Conservation (phyloP, 2,888 invertebrate genomes). For the Epsilonema sp. region DNA sequence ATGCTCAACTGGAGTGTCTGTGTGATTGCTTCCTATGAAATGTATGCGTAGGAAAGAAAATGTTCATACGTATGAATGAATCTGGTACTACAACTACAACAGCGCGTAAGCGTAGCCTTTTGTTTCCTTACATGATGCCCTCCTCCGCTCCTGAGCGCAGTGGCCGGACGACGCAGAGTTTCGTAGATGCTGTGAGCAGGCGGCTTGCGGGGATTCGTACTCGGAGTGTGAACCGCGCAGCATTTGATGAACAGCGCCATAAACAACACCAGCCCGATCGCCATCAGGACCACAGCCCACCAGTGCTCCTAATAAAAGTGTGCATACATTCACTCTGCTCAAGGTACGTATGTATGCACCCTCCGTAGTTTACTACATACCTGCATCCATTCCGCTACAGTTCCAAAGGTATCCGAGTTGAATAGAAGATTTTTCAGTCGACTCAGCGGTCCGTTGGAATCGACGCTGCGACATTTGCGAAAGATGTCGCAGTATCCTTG, state of each 20-base stretch:
- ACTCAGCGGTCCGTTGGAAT: conserved; percentile 91
- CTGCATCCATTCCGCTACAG: conserved; percentile 37
- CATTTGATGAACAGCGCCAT: conserved; percentile 98
- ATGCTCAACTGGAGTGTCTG: too few species aligned
- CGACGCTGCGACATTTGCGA: conserved; percentile 88
- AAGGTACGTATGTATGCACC: too few species aligned
- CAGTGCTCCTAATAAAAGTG: conserved; percentile 66
- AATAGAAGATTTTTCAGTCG: conserved; percentile 83
- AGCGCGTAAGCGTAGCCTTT: too few species aligned
- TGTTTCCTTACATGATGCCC: too few species aligned
- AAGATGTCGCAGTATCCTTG: conserved; percentile 85
- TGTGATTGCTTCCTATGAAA: too few species aligned
- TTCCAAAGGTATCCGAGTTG: conserved; percentile 64
- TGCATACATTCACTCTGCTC: too few species aligned
- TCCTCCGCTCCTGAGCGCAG: too few species aligned
- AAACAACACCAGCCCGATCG: conserved; percentile 69
- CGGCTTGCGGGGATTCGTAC: conserved; percentile 88
- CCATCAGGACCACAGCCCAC: conserved; percentile 82
- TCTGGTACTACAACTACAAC: too few species aligned
- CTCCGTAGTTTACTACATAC: too few species aligned
- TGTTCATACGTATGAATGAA: too few species aligned
- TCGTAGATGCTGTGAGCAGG: conserved; percentile 81
- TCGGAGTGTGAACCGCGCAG: conserved; percentile 97
- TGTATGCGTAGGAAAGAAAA: too few species aligned
- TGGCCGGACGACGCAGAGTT: conserved; percentile 37